Evolutionary conservation across 2,113 vertebrate species (phyloP).

Genomic region (Lates calcarifer): DNA sequence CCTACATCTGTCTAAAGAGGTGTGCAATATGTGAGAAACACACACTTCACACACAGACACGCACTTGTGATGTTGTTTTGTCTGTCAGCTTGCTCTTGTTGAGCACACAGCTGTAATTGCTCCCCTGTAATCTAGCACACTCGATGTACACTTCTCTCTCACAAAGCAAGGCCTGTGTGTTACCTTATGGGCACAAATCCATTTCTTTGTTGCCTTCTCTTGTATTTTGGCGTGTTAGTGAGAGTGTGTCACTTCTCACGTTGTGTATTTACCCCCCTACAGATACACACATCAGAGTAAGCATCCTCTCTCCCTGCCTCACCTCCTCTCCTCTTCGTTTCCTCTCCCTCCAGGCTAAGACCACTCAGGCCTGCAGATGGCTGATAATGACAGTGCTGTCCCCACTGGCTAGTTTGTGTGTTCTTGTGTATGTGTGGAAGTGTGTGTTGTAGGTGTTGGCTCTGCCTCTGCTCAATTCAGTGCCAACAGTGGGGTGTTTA

Average conservation of each 20-base stretch:
- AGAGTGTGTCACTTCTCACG: conserved; percentile 10
- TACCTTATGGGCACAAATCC: conserved; percentile 28
- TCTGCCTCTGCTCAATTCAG: conserved; percentile 28
- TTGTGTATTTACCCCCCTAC: conserved; percentile 5
- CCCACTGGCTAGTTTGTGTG: conserved; percentile 65
- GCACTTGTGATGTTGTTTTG: conserved; percentile 12
- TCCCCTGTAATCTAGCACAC: conserved; percentile 21
- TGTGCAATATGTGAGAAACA: not conserved
- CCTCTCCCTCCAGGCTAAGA: conserved; percentile 66
- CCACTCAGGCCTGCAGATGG: conserved; percentile 79
- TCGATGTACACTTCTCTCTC: conserved; percentile 2
- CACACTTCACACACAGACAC: conserved; percentile 4
- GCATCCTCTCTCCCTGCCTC: conserved; percentile 46
- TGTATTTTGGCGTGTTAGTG: conserved; percentile 23
- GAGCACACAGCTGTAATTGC: conserved; percentile 13
- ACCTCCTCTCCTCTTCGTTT: conserved; percentile 37
- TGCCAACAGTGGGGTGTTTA: conserved; percentile 46
- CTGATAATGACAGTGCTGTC: conserved; percentile 79
- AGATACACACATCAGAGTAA: conserved; percentile 25
- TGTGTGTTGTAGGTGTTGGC: conserved; percentile 36
- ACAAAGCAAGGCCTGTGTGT: conserved; percentile 32
- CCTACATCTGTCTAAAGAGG: not conserved
- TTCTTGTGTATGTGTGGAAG: conserved; percentile 19
- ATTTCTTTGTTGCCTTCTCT: conserved; percentile 41
- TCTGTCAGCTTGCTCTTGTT: conserved; percentile 6